These are phyloP conservation scores for Palythoa caribaeorum DNA, from an alignment of 92 coral and sea anemone species.

Conservation along the genomic window DNA sequence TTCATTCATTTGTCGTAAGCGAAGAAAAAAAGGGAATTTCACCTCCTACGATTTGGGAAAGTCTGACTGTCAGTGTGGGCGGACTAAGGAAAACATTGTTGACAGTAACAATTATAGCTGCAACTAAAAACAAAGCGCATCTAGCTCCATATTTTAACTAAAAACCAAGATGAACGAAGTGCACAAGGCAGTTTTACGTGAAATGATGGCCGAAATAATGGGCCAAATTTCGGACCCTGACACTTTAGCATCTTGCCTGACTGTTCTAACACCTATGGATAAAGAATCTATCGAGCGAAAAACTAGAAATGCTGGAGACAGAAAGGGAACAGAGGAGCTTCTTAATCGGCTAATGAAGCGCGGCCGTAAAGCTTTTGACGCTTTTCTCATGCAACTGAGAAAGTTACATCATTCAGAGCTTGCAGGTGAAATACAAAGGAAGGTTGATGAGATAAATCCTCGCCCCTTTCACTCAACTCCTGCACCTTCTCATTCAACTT, in stretches of 20 bases:
- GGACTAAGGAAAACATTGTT: neutral
- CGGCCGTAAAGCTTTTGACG: neutral
- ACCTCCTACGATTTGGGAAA: slow-evolving; percentile 6
- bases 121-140: neutral
- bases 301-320: neutral
- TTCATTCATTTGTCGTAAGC: slow-evolving; percentile 19
- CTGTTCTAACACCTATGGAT: slow-evolving; percentile 4
- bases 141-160: neutral
- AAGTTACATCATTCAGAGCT: neutral
- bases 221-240: neutral
- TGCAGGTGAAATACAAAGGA: neutral
- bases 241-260: neutral
- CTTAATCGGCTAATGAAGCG: slow-evolving; percentile 23
- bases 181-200: neutral
- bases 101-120: neutral
- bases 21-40: neutral
- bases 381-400: neutral
- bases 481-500: neutral
- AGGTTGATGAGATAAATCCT: neutral
- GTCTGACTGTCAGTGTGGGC: slow-evolving; percentile 14
- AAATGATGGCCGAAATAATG: neutral
- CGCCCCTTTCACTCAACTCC: slow-evolving; percentile 18
- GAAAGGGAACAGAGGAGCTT: slow-evolving; percentile 5
- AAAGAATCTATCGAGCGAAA: neutral
- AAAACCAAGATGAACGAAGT: neutral